Evolutionary conservation across 1,140 invertebrate genomes (phyloP).

Genomic region (Sogatella furcifera): DNA sequence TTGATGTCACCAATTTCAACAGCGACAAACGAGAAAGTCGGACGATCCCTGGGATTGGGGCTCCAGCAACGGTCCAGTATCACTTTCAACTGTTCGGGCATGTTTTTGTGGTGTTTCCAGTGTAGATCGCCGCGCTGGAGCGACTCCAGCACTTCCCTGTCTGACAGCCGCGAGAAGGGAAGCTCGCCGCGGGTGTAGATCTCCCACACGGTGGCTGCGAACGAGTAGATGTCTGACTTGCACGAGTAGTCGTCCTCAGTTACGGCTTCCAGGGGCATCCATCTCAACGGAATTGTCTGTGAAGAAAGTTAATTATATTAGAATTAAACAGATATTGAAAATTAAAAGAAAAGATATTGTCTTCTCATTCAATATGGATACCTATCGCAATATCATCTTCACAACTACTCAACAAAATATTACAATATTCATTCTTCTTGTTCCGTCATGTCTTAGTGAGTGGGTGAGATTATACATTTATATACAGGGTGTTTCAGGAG

Average conservation of each 20-base stretch:
- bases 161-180: constrained; percentile 71
- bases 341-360: no score
- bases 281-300: constrained; percentile 63
- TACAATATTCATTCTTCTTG: no score
- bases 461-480: no score
- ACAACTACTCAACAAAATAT: no score
- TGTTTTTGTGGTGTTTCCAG: constrained; percentile 24
- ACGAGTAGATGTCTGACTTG: constrained; percentile 91
- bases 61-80: constrained; percentile 33
- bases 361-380: no score
- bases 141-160: constrained; percentile 60
- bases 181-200: constrained; percentile 77
- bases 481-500: no score
- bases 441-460: no score
- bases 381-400: no score
- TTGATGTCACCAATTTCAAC: constrained; percentile 18
- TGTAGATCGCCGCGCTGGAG: constrained; percentile 38
- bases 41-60: constrained; percentile 34
- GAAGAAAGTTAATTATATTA: constrained; percentile 14
- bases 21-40: constrained; percentile 30
- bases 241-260: constrained; percentile 85
- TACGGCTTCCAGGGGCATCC: constrained; percentile 80
- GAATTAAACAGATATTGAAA: no score
- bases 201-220: constrained; percentile 83
- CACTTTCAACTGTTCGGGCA: constrained; percentile 26